phyloP scores from a whole-genome alignment of 2,797 vertebrate genomes.

The Todus mexicanus region DNA sequence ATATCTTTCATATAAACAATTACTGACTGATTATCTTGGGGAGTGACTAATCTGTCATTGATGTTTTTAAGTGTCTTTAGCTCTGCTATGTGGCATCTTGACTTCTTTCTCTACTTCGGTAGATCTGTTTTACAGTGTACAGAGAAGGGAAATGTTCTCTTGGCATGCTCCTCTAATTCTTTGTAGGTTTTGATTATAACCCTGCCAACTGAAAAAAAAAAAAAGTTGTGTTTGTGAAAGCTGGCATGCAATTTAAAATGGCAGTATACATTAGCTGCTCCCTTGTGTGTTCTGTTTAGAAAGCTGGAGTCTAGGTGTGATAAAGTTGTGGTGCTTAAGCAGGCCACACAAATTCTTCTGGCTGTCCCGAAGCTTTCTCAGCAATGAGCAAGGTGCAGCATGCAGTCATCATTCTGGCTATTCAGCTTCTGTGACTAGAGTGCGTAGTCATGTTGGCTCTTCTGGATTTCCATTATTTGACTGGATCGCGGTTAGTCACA shows the following conservation, averaged over 20 bases:
- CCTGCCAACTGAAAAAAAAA: neutral
- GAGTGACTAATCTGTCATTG: neutral
- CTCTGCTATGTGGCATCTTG: neutral
- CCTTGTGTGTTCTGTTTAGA: neutral
- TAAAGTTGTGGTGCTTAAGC: neutral
- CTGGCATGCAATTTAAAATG: neutral
- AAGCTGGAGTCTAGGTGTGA: neutral
- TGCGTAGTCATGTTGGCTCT: neutral
- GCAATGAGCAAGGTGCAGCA: neutral
- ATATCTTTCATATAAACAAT: accelerated
- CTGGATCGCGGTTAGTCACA: neutral
- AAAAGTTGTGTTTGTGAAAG: neutral
- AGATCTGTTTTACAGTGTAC: neutral
- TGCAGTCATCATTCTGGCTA: accelerated
- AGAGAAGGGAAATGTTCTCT: neutral
- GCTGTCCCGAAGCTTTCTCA: neutral
- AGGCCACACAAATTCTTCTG: neutral
- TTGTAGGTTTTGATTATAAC: neutral
- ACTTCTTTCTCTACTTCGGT: neutral
- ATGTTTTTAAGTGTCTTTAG: neutral
- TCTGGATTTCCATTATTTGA: neutral
- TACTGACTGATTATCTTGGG: neutral
- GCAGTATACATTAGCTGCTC: neutral
- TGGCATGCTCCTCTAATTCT: neutral
- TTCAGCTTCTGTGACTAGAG: neutral